Base-by-base conservation (phyloP, 2,113 vertebrate species). In the Xiphophorus couchianus region DNA sequence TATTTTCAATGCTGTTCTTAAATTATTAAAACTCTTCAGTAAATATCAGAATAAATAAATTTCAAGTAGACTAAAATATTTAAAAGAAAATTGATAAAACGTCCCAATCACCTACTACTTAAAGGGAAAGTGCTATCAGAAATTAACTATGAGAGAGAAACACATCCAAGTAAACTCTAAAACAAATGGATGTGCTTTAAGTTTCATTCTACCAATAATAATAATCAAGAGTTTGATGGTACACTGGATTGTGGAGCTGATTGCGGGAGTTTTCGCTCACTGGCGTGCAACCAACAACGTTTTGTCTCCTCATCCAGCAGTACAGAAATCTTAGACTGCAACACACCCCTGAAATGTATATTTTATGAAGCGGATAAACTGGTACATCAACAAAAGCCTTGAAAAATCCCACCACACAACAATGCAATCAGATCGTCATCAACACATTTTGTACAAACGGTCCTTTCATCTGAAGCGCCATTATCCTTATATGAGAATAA, bases 381-480 rank as follows among this genome's bases (percentile, higher is more conserved):
- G 35, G 28, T 48, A 71, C 31, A 19, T 54, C 62, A 63, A 66
- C 8, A 5, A 48, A 73, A 27, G n/a, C 62, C 48, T 28, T 62
- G 17, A 22, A 63, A 33, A 66, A 76, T 76, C 65, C 33, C 58
- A 64, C 17, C 42, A 71, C 9, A 14, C 51, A 61, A 13, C 76
- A 73, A 62, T 33, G 63, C 65, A 61, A 62, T 27, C 22, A 76
- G 35, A 71, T 33, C 25, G 30, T 65, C 3, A 72, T 67, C n/a
- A 31, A 65, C 35, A 15, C 10, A 44, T 15, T 25, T 29, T 76
- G 63, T 13, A 75, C 25, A 70, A 13, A 39, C 37, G 19, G 31
- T 61, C 22, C 37, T 58, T 42, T 28, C 19, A 60, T 25, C 14
- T 65, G 71, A 74, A 60, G 28, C 39, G 30, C 54, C 27, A 29